Base-by-base conservation (phyloP, 2,797 vertebrate species). In the Telmatherina bonti region DNA sequence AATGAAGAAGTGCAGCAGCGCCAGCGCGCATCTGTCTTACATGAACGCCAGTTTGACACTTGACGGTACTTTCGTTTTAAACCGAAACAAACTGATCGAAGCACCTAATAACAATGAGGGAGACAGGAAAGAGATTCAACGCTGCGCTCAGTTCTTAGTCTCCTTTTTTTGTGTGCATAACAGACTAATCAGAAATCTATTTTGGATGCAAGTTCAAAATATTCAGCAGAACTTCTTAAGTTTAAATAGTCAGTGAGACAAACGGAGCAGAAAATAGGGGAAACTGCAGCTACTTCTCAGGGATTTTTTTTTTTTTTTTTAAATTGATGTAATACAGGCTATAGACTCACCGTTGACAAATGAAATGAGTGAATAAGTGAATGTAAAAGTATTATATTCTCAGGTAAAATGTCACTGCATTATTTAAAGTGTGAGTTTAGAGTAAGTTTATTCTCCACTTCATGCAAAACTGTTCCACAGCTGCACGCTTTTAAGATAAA, bases 61-160 rank as follows among this genome's bases (percentile, higher is more conserved):
- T 38, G 24, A 58, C 53, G 72, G 71, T 76, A 80, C 81, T 88
- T 86, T 87, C 85, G 83, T 72, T 78, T 78, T 78, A 88, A 88
- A 90, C 20, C 79, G 87, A 90, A 90, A 88, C 81, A 62, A 72
- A 76, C 36, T 59, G 55, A 60, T 20, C 20, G 26, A 26, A 22
- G 33, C 65, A 56, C 36, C 73, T 63, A 56, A 69, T 72, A 64
- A 57, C 7, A 63, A 29, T 1, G 38, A 77, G 58, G 5, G 60
- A 31, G 52, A 51, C 62, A 72, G 75, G 58, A 58, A 70, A 72
- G 61, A 54, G 77, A 56, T 78, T 63, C 27, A 74, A 62, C 59
- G 58, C 18, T 10, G 57, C 43, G 5, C 24, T 72, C 43, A 67
- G 74, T 76, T 83, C 76, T 73, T 18, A 57, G 56, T 70, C 59